Evolutionary conservation across 2,113 vertebrate genomes (phyloP).

Genomic region (Petromus typicus): DNA sequence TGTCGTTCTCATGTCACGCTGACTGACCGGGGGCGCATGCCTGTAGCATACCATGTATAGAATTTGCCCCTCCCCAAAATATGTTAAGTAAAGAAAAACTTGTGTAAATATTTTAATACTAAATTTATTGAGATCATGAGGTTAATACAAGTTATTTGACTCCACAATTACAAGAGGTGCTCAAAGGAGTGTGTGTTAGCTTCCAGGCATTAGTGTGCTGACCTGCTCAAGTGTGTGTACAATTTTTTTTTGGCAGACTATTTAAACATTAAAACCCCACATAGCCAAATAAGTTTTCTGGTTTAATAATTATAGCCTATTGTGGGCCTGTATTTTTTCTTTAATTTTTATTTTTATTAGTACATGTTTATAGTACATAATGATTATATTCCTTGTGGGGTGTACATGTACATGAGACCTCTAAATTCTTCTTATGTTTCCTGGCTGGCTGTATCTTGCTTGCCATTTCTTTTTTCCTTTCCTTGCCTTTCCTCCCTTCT

Average conservation of each 20-base stretch:
- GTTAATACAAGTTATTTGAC: background rate
- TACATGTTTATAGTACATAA: background rate
- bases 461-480: background rate
- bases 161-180: background rate
- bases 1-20: rapidly evolving
- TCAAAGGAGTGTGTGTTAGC: background rate
- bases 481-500: background rate
- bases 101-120: background rate
- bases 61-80: background rate
- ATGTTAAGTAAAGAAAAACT: background rate
- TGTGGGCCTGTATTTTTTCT: background rate
- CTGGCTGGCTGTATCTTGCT: background rate
- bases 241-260: background rate
- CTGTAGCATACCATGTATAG: background rate
- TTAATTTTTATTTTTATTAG: background rate
- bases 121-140: background rate
- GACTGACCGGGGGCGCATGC: background rate
- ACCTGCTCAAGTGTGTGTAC: background rate
- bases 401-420: background rate
- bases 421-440: background rate
- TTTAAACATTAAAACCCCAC: background rate
- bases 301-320: background rate
- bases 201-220: background rate
- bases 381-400: background rate
- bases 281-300: background rate